Evolutionary conservation across 2,888 invertebrate genomes (phyloP), one percentile per base, ranked within the genome.

Genomic region (Allophyes oxyacanthae): DNA sequence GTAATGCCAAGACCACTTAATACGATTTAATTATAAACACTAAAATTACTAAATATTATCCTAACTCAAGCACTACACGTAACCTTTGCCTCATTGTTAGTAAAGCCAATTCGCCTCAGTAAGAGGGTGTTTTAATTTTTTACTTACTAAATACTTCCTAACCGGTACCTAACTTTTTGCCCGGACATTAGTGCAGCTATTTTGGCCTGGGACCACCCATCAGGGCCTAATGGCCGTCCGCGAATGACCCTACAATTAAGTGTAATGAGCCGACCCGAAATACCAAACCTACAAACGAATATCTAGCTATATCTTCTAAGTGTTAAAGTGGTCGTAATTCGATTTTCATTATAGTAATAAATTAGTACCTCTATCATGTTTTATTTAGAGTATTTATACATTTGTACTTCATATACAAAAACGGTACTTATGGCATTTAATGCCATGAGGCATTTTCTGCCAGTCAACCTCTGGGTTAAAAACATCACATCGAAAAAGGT

Each of bases 181-280:
- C 81, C 68, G 64, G 66, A 82, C 84, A 86, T 86, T 86, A 87
- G 79, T 82, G 78, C 76, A 84, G 85, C 79, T 79, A 84, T 87
- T 89, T 85, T 81, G 82, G 84, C 77, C 83, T 76, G 82, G 80
- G 85, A 88, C 85, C 84, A 85, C 84, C 87, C 85, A 87, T 87
- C 85, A 84, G 78, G 83, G 79, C 68, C 81, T 85, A 85, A 87
- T 87, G 86, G 81, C 78, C 85, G 86, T 88, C 88, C 91, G 86
- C 90, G 89, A 93, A 94, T 90, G 87, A 85, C 87, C 89, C 90
- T 90, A 88, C 93, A 92, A 93, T 94, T 93, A 94, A 90, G 90
- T 88, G 89, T 92, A 93, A 94, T 92, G 93, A 91, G 85, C 75
- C 89, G 83, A 81, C 83, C 85, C 86, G 65, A 76, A 73, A 75